Percentiles rank a stretch among this genome's conserved stretches.
Evolutionary conservation across 1,140 invertebrate genomes (phyloP).

Genomic region (Drosophila chauvacae): DNA sequence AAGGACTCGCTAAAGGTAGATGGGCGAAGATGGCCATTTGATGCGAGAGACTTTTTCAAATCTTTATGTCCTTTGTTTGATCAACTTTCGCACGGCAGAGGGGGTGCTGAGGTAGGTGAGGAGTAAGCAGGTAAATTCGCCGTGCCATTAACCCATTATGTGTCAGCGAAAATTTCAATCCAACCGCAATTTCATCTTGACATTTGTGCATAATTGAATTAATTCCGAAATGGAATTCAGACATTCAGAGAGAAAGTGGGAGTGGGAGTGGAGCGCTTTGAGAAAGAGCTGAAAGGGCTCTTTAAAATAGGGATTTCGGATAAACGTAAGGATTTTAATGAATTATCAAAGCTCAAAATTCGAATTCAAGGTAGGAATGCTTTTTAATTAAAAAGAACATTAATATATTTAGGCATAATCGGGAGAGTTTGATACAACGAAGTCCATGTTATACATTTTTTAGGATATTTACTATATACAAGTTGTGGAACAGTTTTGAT

Average conservation of each 20-base stretch:
- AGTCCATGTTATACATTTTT: no score
- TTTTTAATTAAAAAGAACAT: not conserved
- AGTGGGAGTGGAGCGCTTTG: not conserved
- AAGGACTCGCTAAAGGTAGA: not conserved
- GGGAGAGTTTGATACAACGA: no score
- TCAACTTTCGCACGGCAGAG: constrained; percentile 44
- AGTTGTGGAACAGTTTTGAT: no score
- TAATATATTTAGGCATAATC: not conserved
- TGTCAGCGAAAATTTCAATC: constrained; percentile 69
- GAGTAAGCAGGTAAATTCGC: constrained; percentile 21
- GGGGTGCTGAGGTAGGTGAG: no score
- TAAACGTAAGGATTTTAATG: constrained; percentile 30
- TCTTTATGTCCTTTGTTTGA: constrained; percentile 71
- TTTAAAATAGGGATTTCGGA: constrained; percentile 29
- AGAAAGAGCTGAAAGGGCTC: constrained; percentile 1
- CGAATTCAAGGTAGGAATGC: not conserved
- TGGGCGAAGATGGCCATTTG: constrained; percentile 37
- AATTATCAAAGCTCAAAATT: constrained; percentile 3
- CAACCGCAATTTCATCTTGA: constrained; percentile 60
- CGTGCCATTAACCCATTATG: constrained; percentile 51
- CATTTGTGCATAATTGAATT: constrained; percentile 71
- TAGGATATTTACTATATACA: no score
- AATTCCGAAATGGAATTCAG: constrained; percentile 56
- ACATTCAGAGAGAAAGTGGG: constrained; percentile 4
- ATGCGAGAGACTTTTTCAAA: constrained; percentile 60